phyloP scores from a whole-genome alignment of 2,113 vertebrate species.

The Dipodomys ordii region DNA sequence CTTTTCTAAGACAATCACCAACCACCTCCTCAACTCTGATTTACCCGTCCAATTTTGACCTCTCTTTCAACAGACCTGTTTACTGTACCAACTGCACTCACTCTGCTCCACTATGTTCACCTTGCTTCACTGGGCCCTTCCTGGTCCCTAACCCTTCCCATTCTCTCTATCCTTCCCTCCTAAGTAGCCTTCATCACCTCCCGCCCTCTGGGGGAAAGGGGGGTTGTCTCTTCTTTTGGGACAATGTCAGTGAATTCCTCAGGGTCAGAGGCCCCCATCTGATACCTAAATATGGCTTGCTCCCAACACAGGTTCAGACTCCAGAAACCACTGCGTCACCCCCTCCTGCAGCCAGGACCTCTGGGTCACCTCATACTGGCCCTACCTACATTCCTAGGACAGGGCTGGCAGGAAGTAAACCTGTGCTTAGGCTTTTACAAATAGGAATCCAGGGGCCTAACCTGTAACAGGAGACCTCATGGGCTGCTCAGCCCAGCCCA shows the following conservation, averaged over 20 bases:
- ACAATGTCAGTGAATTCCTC: not conserved
- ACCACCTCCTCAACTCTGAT: no score
- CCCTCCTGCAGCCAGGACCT: not conserved
- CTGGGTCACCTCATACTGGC: not conserved
- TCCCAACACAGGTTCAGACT: not conserved
- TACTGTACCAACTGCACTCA: rapidly evolving
- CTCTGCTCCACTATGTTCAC: not conserved
- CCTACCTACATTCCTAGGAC: slow-evolving; percentile 24
- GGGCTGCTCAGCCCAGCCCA: not conserved
- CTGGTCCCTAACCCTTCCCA: not conserved
- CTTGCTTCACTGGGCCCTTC: not conserved
- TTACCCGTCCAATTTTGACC: not conserved
- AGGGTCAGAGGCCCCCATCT: not conserved
- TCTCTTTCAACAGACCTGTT: not conserved
- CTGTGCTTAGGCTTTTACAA: slow-evolving; percentile 62
- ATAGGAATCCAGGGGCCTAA: slow-evolving; percentile 64
- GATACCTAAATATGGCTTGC: not conserved
- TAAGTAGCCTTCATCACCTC: not conserved
- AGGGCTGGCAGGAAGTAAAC: slow-evolving; percentile 61
- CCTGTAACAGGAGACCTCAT: slow-evolving; percentile 72
- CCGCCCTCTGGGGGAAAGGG: no score
- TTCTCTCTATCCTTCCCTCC: not conserved
- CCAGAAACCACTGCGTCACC: not conserved
- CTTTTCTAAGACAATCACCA: no score
- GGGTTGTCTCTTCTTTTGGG: not conserved